phyloP scores from a whole-genome alignment of 2,113 vertebrate species.

The Gymnobelideus leadbeateri region DNA sequence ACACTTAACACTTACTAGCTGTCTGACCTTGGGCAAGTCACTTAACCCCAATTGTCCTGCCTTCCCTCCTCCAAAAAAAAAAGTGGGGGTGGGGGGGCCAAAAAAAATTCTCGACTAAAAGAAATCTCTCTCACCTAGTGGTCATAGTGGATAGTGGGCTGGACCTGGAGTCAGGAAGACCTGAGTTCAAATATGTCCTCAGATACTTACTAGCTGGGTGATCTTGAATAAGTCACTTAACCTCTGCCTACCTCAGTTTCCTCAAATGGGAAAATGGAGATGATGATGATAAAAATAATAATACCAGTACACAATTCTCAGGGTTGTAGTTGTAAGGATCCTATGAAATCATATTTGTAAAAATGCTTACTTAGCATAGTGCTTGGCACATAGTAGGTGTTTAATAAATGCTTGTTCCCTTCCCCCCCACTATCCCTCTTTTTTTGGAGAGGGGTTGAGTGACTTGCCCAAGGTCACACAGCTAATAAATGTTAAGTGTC shows the following conservation, averaged over 20 bases:
- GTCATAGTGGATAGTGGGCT: too few relatives aligned
- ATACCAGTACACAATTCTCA: background rate
- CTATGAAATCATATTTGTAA: background rate
- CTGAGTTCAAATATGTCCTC: background rate
- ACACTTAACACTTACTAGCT: background rate
- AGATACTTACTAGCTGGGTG: background rate
- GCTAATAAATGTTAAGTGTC: too few relatives aligned
- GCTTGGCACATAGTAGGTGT: too few relatives aligned
- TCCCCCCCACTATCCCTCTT: too few relatives aligned
- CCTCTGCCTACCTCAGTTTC: background rate
- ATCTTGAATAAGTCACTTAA: background rate
- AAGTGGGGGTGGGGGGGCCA: too few relatives aligned
- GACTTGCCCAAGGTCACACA: too few relatives aligned
- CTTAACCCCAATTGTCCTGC: background rate
- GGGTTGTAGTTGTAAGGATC: background rate
- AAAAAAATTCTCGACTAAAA: too few relatives aligned
- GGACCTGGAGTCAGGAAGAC: too few relatives aligned
- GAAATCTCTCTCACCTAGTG: too few relatives aligned
- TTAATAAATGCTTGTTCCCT: background rate
- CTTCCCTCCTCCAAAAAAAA: too few relatives aligned
- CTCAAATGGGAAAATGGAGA: background rate
- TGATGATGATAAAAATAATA: background rate
- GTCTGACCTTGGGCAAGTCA: background rate
- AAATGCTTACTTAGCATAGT: background rate
- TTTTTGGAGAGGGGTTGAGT: too few relatives aligned